phyloP scores from a whole-genome alignment of 2,888 invertebrate genomes.

The Erannis defoliaria region DNA sequence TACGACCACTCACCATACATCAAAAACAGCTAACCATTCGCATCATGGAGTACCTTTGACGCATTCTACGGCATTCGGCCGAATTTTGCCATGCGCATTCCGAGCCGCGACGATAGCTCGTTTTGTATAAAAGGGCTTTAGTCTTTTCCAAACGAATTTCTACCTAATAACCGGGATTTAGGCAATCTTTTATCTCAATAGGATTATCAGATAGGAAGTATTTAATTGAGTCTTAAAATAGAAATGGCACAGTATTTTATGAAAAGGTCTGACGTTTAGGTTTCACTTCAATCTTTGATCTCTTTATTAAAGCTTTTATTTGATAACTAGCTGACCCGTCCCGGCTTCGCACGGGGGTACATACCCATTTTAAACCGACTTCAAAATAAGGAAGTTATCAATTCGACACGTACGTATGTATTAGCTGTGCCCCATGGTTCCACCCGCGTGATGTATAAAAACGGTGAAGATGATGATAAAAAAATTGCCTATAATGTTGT shows the following conservation, averaged over 20 bases:
- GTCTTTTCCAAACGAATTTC: conserved; percentile 37
- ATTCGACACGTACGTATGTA: too few relatives aligned
- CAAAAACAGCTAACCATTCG: conserved; percentile 54
- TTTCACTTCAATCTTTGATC: too few relatives aligned
- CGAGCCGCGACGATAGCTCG: conserved; percentile 42
- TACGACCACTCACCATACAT: conserved; percentile 69
- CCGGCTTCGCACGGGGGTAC: too few relatives aligned
- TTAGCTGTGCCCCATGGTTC: too few relatives aligned
- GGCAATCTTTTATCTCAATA: background rate
- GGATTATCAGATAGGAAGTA: conserved; percentile 2
- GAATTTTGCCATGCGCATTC: conserved; percentile 70
- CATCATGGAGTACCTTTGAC: conserved; percentile 65
- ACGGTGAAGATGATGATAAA: too few relatives aligned
- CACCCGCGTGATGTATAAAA: too few relatives aligned
- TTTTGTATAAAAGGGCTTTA: conserved; percentile 53
- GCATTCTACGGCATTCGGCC: conserved; percentile 64
- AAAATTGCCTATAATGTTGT: too few relatives aligned
- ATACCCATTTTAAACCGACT: too few relatives aligned
- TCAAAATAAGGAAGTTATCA: too few relatives aligned
- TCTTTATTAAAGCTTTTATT: too few relatives aligned
- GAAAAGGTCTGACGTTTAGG: background rate
- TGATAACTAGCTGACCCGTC: too few relatives aligned
- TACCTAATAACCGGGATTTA: conserved; percentile 36
- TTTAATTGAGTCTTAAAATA: conserved; percentile 1
- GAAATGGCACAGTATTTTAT: background rate